These are phyloP conservation scores for Microctenopoma stevenorrisi DNA, from an alignment of 2,797 vertebrate species.

Conservation along the genomic window DNA sequence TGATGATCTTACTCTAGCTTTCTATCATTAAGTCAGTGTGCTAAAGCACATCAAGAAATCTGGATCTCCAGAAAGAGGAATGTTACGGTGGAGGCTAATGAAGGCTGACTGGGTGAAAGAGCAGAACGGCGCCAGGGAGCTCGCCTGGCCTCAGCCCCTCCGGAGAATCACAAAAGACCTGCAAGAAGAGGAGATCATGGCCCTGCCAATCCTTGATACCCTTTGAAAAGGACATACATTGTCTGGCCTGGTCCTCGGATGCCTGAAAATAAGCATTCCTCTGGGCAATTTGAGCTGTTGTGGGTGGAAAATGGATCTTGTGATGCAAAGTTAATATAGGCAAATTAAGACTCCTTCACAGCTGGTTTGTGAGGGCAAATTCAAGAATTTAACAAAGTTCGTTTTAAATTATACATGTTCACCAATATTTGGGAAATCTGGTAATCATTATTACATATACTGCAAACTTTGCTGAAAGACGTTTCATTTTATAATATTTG, in stretches of 20 bases:
- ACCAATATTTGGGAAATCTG: too few species aligned
- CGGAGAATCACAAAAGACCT: constrained; percentile 73
- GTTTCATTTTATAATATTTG: too few species aligned
- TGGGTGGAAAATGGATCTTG: constrained; percentile 31
- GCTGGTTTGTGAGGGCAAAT: constrained; percentile 25
- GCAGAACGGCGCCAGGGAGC: constrained; percentile 67
- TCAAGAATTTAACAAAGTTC: constrained; percentile 9
- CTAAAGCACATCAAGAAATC: constrained; percentile 18
- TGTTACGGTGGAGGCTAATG: constrained; percentile 69
- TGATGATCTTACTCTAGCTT: neutral
- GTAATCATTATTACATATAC: too few species aligned
- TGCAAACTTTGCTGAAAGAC: too few species aligned
- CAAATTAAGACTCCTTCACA: constrained; percentile 41
- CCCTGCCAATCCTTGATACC: constrained; percentile 75
- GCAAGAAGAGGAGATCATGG: constrained; percentile 68
- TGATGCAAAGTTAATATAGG: constrained; percentile 50
- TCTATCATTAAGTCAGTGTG: neutral
- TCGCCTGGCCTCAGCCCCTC: constrained; percentile 62
- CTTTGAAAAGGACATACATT: constrained; percentile 77
- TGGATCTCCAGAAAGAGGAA: constrained; percentile 48
- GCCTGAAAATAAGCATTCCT: constrained; percentile 74
- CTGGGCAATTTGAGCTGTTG: constrained; percentile 57
- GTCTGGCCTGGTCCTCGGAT: constrained; percentile 67
- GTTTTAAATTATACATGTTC: constrained; percentile 7
- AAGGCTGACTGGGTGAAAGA: constrained; percentile 78